A percentile compares a stretch with the other conserved stretches of the same genome.
These are phyloP conservation scores for Diabrotica undecimpunctata DNA, from an alignment of 1,140 invertebrate species.

Conservation along the genomic window DNA sequence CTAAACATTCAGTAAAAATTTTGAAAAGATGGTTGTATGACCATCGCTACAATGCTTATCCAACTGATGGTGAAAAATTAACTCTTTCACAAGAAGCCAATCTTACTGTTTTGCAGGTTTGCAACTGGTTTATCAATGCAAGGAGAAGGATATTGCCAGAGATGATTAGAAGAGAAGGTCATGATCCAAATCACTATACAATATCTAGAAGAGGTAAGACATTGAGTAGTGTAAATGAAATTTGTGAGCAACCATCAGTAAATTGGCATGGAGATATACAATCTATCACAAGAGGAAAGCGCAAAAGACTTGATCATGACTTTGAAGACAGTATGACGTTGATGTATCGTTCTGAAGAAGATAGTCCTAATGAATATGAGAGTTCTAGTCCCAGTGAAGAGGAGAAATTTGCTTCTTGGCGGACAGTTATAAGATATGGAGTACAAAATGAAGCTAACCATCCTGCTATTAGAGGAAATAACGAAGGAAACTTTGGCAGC, in stretches of 20 bases:
- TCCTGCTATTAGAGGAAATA: constrained; percentile 52
- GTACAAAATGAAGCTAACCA: constrained; percentile 53
- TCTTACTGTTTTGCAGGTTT: constrained; percentile 82
- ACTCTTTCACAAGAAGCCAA: constrained; percentile 81
- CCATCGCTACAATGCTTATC: constrained; percentile 92
- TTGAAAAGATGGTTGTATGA: constrained; percentile 90
- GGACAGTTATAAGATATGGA: constrained; percentile 61
- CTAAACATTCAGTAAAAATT: constrained; percentile 88
- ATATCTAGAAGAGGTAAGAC: constrained; percentile 85
- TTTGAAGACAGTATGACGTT: constrained; percentile 57
- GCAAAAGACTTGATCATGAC: constrained; percentile 52
- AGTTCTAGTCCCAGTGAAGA: constrained; percentile 64
- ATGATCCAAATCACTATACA: constrained; percentile 87
- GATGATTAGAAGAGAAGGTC: constrained; percentile 87
- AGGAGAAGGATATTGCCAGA: constrained; percentile 85
- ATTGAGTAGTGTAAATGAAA: constrained; percentile 41
- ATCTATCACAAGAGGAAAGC: constrained; percentile 35
- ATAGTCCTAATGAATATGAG: constrained; percentile 62
- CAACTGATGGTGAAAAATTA: constrained; percentile 86
- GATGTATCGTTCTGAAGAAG: constrained; percentile 59
- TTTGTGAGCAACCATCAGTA: constrained; percentile 10
- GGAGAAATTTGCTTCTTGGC: constrained; percentile 62
- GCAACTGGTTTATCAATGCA: constrained; percentile 98
- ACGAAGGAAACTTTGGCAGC: constrained; percentile 29
- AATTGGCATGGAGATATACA: constrained; percentile 38